phyloP scores from a whole-genome alignment of 2,888 invertebrate genomes.

The Lacanobia wlatinum region DNA sequence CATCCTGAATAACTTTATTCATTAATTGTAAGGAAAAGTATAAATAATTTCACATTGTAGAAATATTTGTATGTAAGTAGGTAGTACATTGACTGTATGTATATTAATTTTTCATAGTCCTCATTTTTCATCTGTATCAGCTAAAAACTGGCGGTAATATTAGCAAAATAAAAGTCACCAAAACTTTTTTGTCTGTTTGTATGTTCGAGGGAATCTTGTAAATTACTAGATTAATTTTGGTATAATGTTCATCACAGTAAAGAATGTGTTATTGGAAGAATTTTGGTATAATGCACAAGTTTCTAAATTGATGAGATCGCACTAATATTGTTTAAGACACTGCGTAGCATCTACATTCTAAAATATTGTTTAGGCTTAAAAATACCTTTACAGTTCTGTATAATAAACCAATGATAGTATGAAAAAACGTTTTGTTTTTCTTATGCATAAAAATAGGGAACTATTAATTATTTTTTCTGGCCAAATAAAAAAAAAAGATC shows the following conservation, averaged over 20 bases:
- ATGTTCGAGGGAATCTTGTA: not conserved
- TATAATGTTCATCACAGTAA: not conserved
- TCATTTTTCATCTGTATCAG: not conserved
- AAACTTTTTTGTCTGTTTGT: not conserved
- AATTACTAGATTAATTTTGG: constrained; percentile 14
- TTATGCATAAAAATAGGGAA: no score
- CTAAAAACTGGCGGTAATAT: not conserved
- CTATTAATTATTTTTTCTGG: no score
- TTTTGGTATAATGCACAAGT: not conserved
- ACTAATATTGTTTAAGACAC: not conserved
- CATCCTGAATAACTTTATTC: constrained; percentile 14
- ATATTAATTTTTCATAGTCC: not conserved
- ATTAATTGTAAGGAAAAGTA: constrained; percentile 25
- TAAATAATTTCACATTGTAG: not conserved
- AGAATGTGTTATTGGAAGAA: not conserved
- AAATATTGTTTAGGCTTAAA: constrained; percentile 22
- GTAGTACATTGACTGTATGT: not conserved
- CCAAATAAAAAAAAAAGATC: no score
- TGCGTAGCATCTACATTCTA: constrained; percentile 2
- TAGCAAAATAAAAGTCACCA: not conserved
- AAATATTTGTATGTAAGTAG: not conserved
- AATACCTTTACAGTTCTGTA: constrained; percentile 28
- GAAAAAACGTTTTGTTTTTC: not conserved
- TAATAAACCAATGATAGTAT: constrained; percentile 46
- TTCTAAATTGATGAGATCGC: not conserved